Evolutionary conservation across 2,888 invertebrate genomes (phyloP), one percentile per base, ranked within the genome.

Genomic region (Chorisops tibialis): DNA sequence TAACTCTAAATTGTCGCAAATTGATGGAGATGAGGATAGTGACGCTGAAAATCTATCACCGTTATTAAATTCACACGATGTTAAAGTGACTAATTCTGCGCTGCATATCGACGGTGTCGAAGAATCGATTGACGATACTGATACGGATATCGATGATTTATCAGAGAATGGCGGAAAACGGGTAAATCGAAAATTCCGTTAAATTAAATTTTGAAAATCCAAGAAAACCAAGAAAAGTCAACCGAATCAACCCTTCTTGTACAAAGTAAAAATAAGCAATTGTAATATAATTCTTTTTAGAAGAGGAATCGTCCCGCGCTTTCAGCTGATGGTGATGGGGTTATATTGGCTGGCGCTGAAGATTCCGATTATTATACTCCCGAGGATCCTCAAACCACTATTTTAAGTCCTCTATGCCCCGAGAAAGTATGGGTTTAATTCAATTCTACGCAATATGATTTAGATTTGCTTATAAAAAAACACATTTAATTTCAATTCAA

Each of bases 21-120:
- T 12, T n/a, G 59, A 14, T 75, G 75, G 21, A 76, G 78, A 64
- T 71, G 88, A 88, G 68, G 91, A 91, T 73, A 91, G 91, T 73
- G 91, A 92, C 75, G 87, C 87, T 51, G 92, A 92, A 77, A 86
- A 91, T 69, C 77, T 91, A 59, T 91, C 91, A 16, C 92, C 92
- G 16, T 77, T 92, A 35, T 80, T 92, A 0, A 61, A 62, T 73
- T 74, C 45, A 70, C 74, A 1, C 18, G 21, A 30, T 9, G 56
- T 54, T 22, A 63, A 59, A 43, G 51, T 51, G 4, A 58, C 49
- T 7, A 63, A 47, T 9, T 60, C 68, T 7, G 65, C 66, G 14
- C 61, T 81, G 49, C 79, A 80, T 67, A 79, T 81, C 72, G 80
- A 75, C 30, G 80, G 79, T 49, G 78, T 79, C 2, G 80, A 84